These are phyloP conservation scores for Arvicola amphibius DNA, from an alignment of 2,797 vertebrate species.

Conservation along the genomic window DNA sequence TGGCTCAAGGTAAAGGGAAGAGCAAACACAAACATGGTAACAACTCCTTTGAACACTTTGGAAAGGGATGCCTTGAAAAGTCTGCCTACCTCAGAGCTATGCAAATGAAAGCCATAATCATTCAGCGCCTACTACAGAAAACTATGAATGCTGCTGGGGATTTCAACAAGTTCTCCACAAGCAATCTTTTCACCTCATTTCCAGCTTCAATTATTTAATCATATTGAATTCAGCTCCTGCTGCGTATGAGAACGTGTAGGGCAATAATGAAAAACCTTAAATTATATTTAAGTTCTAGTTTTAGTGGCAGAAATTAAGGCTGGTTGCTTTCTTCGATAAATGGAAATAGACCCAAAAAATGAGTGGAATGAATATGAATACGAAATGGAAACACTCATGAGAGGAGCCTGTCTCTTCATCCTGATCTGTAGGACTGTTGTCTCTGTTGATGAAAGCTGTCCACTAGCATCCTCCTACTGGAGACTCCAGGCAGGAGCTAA, in stretches of 20 bases:
- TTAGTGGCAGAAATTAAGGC: slow-evolving; percentile 20
- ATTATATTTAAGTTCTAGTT: slow-evolving; percentile 36
- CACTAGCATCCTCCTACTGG: background rate
- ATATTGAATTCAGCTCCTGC: background rate
- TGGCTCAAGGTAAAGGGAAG: background rate
- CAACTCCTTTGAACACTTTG: background rate
- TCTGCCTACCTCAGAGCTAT: background rate
- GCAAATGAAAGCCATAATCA: slow-evolving; percentile 27
- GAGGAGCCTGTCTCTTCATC: background rate
- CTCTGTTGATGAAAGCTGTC: background rate
- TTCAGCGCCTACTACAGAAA: background rate
- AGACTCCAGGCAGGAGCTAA: background rate
- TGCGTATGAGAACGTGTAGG: background rate
- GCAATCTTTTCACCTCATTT: slow-evolving; percentile 43
- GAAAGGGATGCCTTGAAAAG: slow-evolving; percentile 18
- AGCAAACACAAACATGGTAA: background rate
- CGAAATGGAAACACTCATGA: background rate
- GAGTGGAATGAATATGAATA: background rate
- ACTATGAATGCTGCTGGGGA: background rate
- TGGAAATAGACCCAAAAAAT: background rate
- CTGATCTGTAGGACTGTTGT: background rate
- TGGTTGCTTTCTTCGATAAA: slow-evolving; percentile 3
- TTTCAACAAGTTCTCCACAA: slow-evolving; percentile 21
- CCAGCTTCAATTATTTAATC: slow-evolving; percentile 47
- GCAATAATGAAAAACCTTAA: background rate